Evolutionary conservation across 2,888 invertebrate species (phyloP), one percentile per base, ranked within the genome.

Genomic region (Bombyx huttoni): DNA sequence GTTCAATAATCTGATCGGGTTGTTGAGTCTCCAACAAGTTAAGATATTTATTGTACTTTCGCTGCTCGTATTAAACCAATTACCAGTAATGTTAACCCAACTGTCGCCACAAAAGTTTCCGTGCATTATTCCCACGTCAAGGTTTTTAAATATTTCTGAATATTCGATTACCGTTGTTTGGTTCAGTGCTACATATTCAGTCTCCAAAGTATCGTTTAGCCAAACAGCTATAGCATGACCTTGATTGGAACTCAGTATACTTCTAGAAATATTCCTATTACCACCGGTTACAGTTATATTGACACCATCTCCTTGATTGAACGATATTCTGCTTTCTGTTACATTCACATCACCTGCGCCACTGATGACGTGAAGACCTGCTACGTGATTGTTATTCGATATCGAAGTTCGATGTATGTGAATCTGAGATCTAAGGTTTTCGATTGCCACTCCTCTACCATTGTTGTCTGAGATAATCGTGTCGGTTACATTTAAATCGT

Each of bases 251-350:
- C 94, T 94, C 33, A 99, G 85, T 34, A 92, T 93, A 48, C 96
- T 94, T 62, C 93, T 90, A 10, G 98, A 98, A 55, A 99, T 91
- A 68, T 99, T 98, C 57, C 97, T 91, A 64, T 94, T 94, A 0
- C 99, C 99, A 0, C 99, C 99, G 3, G 96, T 94, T 56, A 96
- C 96, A 0, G 98, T 98, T 10, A 99, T 93, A 75, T 99, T 99
- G 9, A 99, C 90, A 0, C 99, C 99, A 68, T 97, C 97, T 1
- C 97, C 98, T 69, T 93, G 91, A 75, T 99, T 99, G 63, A 96
- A 94, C 13, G 94, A 94, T 60, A 99, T 94, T 64, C 93, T 90
- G 58, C 97, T 96, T 64, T 94, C 93, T 14, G 98, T 98, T 3
- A 99, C 90, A 75, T 98, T 98, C 0, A 99, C 91, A 75, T 98